phyloP scores from a whole-genome alignment of 2,888 invertebrate species.

The Caenorhabditis japonica region DNA sequence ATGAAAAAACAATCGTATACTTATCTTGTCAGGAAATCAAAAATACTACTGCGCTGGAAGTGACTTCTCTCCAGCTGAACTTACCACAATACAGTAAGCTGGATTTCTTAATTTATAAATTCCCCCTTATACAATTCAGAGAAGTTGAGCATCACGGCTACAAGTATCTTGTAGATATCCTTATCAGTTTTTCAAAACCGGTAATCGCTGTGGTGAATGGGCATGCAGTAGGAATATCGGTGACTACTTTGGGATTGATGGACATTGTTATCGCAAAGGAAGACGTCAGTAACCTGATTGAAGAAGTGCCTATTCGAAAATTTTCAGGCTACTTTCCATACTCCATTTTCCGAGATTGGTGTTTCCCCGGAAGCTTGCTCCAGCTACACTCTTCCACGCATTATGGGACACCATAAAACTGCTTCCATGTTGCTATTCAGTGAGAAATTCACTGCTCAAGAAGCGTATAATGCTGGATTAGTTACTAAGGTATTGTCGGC shows the following conservation, averaged over 20 bases:
- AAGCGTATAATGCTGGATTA: conserved; percentile 86
- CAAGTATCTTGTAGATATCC: conserved; percentile 83
- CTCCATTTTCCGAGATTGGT: conserved; percentile 68
- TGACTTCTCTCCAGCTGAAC: conserved; percentile 80
- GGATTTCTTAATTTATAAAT: neutral
- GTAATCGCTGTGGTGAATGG: conserved; percentile 91
- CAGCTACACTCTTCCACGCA: conserved; percentile 56
- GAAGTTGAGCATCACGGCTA: conserved; percentile 67
- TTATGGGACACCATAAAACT: conserved; percentile 84
- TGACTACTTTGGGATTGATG: conserved; percentile 87
- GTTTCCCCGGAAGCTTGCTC: conserved; percentile 68
- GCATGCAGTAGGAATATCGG: conserved; percentile 93
- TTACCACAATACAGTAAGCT: conserved; percentile 26
- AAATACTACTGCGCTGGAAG: conserved; percentile 89
- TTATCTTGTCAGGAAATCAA: conserved; percentile 79
- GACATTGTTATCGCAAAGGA: conserved; percentile 91
- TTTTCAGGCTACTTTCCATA: conserved; percentile 65
- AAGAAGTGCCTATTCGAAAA: neutral
- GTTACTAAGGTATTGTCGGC: conserved; percentile 87
- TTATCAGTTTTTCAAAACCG: conserved; percentile 89
- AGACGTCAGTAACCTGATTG: conserved; percentile 80
- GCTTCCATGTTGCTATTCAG: conserved; percentile 82
- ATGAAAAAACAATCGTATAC: neutral
- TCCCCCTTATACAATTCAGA: conserved; percentile 26
- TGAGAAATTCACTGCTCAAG: conserved; percentile 85